phyloP scores from a whole-genome alignment of 2,888 invertebrate species.

The Clitarchus hookeri region DNA sequence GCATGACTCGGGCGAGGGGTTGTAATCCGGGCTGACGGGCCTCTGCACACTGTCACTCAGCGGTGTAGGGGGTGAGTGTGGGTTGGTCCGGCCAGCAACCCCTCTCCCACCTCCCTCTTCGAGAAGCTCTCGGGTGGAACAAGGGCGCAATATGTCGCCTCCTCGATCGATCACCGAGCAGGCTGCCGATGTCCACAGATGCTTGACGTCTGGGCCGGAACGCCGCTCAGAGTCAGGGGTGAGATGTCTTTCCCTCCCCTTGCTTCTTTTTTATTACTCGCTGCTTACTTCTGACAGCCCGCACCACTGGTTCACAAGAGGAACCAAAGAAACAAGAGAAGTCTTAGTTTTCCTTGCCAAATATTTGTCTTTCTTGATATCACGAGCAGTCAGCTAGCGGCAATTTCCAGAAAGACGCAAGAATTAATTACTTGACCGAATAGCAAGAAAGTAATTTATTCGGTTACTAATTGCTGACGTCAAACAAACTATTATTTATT shows the following conservation, averaged over 20 bases:
- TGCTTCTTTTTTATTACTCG: neutral
- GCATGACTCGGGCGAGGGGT: neutral
- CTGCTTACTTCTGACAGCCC: neutral
- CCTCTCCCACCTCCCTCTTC: neutral
- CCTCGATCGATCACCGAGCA: slow-evolving; percentile 1
- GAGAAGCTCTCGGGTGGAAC: neutral
- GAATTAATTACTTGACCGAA: neutral
- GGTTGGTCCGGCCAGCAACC: neutral
- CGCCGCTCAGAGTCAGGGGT: neutral
- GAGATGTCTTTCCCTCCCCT: neutral
- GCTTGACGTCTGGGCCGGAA: neutral
- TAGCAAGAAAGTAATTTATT: neutral
- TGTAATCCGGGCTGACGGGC: neutral
- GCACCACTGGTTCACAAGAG: neutral
- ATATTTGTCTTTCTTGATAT: neutral
- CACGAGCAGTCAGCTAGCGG: neutral
- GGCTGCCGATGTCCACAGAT: neutral
- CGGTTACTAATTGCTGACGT: neutral
- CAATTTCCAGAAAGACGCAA: neutral
- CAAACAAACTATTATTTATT: too few species aligned
- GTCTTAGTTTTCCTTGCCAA: neutral
- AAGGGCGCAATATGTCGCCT: slow-evolving; percentile 4
- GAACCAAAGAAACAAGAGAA: neutral
- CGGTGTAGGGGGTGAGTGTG: neutral
- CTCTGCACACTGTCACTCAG: neutral